Evolutionary conservation across 2,797 vertebrate species (phyloP), one percentile per base, ranked within the genome.

Genomic region (Triplophysa bombifrons): DNA sequence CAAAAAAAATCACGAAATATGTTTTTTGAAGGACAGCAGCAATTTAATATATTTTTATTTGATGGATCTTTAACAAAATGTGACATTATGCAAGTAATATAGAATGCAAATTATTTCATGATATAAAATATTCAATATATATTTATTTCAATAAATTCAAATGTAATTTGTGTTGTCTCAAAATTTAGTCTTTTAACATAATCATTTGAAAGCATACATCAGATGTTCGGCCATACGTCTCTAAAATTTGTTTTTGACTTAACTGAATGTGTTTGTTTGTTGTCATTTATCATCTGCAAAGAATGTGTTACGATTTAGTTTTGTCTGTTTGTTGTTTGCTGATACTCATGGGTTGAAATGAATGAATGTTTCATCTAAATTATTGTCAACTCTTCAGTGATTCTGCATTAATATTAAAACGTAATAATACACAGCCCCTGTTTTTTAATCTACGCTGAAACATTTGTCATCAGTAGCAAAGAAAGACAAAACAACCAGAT

Each of bases 261-360:
- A 4, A 73, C 27, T 79, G 68, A 61, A 30, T 83, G 71, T 50
- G 75, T 48, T 53, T 74, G 60, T 76, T 53, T 72, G 76, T 85
- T 70, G 69, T 78, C 69, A 53, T 85, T 69, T 84, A 50, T 80
- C 63, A 80, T 82, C 71, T 16, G 67, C 34, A 71, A 84, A 38
- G 44, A 80, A 70, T 81, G 79, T 55, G 51, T 53, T 55, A 55
- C n/a, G 8, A 55, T 82, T 82, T 79, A 55, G 48, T 78, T 80
- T 82, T 79, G 70, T 74, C 72, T 86, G 25, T 27, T 2, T 27
- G 2, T 82, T 72, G 48, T 83, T 76, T 84, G 77, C 74, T 63
- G 20, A 85, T 79, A 78, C 77, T 25, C 65, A 25, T 81, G 56
- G 87, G 63, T 61, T 80, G 20, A 38, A 74, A 71, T 20, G 46